Evolutionary conservation across 2,888 invertebrate genomes (phyloP), one percentile per base, ranked within the genome.

Genomic region (Drosophila stalkeri): DNA sequence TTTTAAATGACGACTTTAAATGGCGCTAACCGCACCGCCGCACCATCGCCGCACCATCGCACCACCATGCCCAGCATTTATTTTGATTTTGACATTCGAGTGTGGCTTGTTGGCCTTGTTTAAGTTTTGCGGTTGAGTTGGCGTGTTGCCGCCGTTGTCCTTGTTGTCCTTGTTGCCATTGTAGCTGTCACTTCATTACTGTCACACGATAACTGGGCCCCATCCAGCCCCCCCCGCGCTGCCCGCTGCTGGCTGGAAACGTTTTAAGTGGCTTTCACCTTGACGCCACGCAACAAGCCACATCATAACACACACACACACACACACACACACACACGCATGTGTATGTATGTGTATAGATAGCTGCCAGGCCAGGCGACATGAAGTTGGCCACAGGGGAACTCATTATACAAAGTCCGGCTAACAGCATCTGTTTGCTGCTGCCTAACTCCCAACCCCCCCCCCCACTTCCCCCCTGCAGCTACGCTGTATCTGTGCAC

Each of bases 181-280:
- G 80, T 70, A 61, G 71, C 83, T 86, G 89, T 89, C 83, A 89
- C 89, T 89, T 84, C 81, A 84, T 84, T 89, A 84, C 79, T 78
- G 89, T 81, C 89, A 84, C 85, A 81, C 81, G 84, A 89, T 84
- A 84, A 87, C 84, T 81, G 35, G 27, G 27, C 27, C 6, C 27
- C n/a, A n/a, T n/a, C n/a, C n/a, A n/a, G n/a, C 27, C 27, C 27
- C 27, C 3, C 27, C 27, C 27, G 27, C 27, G 3, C 27, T 27
- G 27, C 5, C 27, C 1, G 8, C 80, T 66, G 61, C 35, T 35
- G 23, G 54, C 3, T 47, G 63, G 66, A 60, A 60, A 60, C 82
- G 68, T 79, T 68, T 87, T 85, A 89, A 85, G 88, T 85, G 85
- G 72, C 89, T 84, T 87, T 89, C 77, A 85, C 90, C 88, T 85